Conservation (phyloP, 1,140 invertebrate species). For the Lepidurus apus region DNA sequence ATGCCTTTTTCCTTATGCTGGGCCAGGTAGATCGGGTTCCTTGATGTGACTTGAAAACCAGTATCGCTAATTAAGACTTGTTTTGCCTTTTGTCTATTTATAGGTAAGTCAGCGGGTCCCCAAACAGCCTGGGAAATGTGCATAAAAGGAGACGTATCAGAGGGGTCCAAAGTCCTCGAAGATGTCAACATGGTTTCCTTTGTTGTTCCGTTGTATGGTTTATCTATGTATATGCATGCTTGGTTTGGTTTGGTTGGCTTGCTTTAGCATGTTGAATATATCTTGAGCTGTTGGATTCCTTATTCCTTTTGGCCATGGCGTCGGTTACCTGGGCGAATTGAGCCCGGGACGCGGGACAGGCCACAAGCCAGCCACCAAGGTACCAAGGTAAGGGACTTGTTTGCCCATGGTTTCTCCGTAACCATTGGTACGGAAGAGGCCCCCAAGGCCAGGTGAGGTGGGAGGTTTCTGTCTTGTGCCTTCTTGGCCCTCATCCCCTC, state of each 20-base stretch:
- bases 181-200: conserved; percentile 11
- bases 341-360: conserved; percentile 6
- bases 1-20: not conserved
- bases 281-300: not conserved
- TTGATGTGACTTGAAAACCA: not conserved
- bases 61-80: conserved; percentile 8
- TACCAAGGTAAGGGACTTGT: not conserved
- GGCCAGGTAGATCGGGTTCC: not conserved
- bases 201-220: conserved; percentile 15
- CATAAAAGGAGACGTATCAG: not conserved
- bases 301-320: not conserved
- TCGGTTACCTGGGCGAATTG: not conserved
- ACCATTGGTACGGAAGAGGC: not conserved
- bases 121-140: not conserved
- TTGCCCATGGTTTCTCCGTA: conserved; percentile 9
- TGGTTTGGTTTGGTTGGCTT: not conserved
- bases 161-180: not conserved
- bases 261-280: not conserved
- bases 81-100: not conserved
- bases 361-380: not conserved
- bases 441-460: not conserved
- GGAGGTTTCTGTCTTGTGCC: not conserved
- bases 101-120: conserved; percentile 2
- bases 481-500: not conserved
- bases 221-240: not conserved